Base-by-base conservation (phyloP, 2,888 invertebrate genomes). In the Nowickia ferox region DNA sequence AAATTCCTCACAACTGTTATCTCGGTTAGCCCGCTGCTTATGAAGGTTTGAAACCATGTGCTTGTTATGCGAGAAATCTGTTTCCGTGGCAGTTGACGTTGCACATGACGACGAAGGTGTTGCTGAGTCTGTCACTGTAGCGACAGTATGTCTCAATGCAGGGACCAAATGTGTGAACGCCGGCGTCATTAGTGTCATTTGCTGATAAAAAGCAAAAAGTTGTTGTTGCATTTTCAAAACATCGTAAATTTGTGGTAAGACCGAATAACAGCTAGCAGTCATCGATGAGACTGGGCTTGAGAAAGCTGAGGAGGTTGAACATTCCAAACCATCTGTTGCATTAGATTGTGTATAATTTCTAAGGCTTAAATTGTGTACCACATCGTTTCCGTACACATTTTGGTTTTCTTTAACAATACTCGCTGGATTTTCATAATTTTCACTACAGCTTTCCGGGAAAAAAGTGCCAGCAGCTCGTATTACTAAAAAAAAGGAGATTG, bases 401-500 rank as follows among this genome's bases (percentile, higher is more conserved):
- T 42, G 51, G 0, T 51, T 44, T 57, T n/a, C 30, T 22, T 17
- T 9, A 42, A 22, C 5, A 9, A 9, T 17, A 63, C 40, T 46
- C 8, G 2, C 10, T 4, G 55, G 1, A 6, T 38, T 38, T 46
- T 51, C 6, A 0, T 38, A 9, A 42, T 9, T 55, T 30, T 9
- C 44, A 17, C 5, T 72, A 85, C 4, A 87, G 57, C 92, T 92
- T 86, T 92, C 90, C 2, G 93, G 93, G 84, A 91, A 92, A 78
- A 90, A 93, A 15, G 93, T 93, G 13, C 93, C 93, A 11, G 92
- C 90, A 9, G 93, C 92, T 15, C 93, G 92, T 53, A 93, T 91
- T 61, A 93, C 92, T 92, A 6, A 6, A 75, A 61, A 61, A n/a
- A 48, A 9, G 51, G 17, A 61, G 46, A 13, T n/a, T 22, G n/a